Conservation (phyloP, 2,888 invertebrate genomes). For the Aspidiotus rigidus region DNA sequence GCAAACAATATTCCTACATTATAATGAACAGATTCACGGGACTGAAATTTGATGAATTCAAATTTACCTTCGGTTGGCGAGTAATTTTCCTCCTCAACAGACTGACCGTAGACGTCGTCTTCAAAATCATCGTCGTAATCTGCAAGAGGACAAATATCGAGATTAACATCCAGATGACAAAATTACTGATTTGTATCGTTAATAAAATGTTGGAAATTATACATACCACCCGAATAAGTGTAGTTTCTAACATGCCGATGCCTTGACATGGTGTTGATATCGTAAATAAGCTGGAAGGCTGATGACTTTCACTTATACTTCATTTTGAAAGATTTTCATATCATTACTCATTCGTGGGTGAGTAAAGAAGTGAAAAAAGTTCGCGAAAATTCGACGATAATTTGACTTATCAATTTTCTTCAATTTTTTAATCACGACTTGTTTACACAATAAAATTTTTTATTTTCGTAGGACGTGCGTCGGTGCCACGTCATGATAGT, state of each 20-base stretch:
- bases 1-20: conserved; percentile 6
- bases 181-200: conserved; percentile 3
- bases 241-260: conserved; percentile 76
- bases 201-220: conserved; percentile 7
- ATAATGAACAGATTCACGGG: conserved; percentile 10
- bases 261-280: conserved; percentile 58
- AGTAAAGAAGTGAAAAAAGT: too few species aligned
- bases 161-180: not conserved
- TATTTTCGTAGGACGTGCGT: too few species aligned
- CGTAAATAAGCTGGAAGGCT: too few species aligned
- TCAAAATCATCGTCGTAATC: conserved; percentile 53
- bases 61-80: conserved; percentile 68
- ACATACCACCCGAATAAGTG: conserved; percentile 66
- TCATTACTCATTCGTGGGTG: too few species aligned
- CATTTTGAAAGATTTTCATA: not conserved
- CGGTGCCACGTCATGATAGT: too few species aligned
- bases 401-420: too few species aligned
- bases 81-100: conserved; percentile 84
- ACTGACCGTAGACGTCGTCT: conserved; percentile 85
- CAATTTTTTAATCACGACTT: too few species aligned
- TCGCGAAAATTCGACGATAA: too few species aligned
- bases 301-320: not conserved
- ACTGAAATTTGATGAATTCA: not conserved
- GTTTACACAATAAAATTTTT: too few species aligned
- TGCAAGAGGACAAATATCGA: conserved; percentile 12